Base-by-base conservation (phyloP, 1,140 invertebrate genomes). In the Nasonia giraulti region DNA sequence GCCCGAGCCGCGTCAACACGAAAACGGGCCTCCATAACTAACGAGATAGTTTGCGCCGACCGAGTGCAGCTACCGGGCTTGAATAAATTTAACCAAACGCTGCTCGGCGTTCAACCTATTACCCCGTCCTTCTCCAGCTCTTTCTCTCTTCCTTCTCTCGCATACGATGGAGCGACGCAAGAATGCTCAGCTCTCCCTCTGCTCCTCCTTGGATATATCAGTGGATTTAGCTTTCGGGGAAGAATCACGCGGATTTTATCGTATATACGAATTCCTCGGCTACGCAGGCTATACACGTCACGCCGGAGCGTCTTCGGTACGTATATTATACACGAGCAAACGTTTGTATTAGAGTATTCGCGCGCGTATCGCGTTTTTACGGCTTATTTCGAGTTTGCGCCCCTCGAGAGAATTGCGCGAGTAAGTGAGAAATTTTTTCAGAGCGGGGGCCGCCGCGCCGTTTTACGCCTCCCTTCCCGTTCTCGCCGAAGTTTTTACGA, bases 21-120 rank as follows among this genome's bases (percentile, higher is more conserved):
- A 75, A 55, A 82, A 66, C 47, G 47, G 14, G 69, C 74, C 74
- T 83, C 55, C 74, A 77, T 69, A 83, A 83, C 82, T 77, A 77
- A 83, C 82, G 82, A 83, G 82, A 83, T 83, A 83, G 82, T 83
- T 83, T 77, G 37, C 23, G 62, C 82, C 14, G 31, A 20, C 37
- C 73, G 73, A 40, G 80, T 37, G n/a, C 50, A 50, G 69, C 44
- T 50, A 23, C 74, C 62, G 40, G 55, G 55, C 37, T 68, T 50
- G 82, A 83, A 83, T 83, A 83, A 83, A 83, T 83, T 83, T 83
- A 77, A 14, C 82, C 73, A 44, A 76, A 44, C 33, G 71, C 74
- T 5, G 47, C 71, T 66, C 7, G 0, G 31, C 8, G 62, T 50
- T 77, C 80, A n/a, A 55, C 73, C 31, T 82, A 33, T 82, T 44